Percentiles rank a stretch among this genome's conserved stretches.
Evolutionary conservation across 2,113 vertebrate species (phyloP).

Genomic region (Sebastes fasciatus): DNA sequence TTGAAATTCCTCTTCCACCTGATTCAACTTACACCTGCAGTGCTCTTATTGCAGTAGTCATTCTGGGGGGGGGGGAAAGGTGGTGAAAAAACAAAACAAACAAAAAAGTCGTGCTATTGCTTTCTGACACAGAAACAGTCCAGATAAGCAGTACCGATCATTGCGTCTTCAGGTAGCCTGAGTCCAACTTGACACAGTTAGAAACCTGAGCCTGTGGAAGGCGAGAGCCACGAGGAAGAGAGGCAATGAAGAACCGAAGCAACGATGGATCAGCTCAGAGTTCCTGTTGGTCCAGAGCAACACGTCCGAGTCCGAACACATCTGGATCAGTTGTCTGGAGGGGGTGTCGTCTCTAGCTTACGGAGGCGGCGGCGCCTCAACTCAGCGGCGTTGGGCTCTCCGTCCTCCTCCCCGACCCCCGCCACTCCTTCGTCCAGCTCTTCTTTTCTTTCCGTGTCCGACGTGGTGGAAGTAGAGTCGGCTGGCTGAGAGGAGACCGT

Average conservation of each 20-base stretch:
- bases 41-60: conserved; percentile 41
- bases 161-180: conserved; percentile 36
- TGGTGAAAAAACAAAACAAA: background rate
- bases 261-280: conserved; percentile 32
- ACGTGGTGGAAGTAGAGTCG: conserved; percentile 72
- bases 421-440: conserved; percentile 42
- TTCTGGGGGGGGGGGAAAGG: background rate
- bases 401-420: conserved; percentile 71
- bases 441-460: conserved; percentile 46
- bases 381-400: conserved; percentile 88
- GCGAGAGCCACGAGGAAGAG: conserved; percentile 32
- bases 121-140: conserved; percentile 50
- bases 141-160: conserved; percentile 22
- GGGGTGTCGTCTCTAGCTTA: conserved; percentile 85
- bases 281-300: conserved; percentile 60
- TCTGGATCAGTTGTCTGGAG: conserved; percentile 84
- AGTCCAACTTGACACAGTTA: conserved; percentile 42
- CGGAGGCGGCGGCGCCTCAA: conserved; percentile 91
- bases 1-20: background rate
- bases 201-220: conserved; percentile 54
- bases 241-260: conserved; percentile 41
- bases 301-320: conserved; percentile 28
- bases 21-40: conserved; percentile 36
- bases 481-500: conserved; percentile 68
- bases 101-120: conserved; percentile 51